phyloP scores from a whole-genome alignment of 2,888 invertebrate genomes.

The Callyntrura guangdongensis region DNA sequence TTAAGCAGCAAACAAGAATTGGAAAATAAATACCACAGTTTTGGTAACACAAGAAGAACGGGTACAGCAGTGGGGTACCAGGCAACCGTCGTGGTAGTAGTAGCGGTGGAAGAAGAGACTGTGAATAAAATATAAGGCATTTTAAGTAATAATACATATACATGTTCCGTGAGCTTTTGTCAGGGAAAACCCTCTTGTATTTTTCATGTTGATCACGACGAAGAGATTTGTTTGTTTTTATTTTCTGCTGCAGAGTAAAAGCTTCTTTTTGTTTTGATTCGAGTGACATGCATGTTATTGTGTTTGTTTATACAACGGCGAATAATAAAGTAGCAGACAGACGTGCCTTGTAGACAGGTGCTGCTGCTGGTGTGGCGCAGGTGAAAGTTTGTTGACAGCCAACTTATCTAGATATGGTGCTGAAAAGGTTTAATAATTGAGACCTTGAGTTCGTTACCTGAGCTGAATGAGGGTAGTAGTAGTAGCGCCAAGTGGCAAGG shows the following conservation, averaged over 20 bases:
- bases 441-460: slow-evolving; percentile 65
- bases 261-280: slow-evolving; percentile 14
- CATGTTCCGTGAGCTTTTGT: slow-evolving; percentile 1
- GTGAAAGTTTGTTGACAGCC: slow-evolving; percentile 54
- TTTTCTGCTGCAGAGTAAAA: neutral
- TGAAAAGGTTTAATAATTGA: slow-evolving; percentile 78
- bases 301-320: neutral
- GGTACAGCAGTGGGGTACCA: neutral
- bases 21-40: too few relatives aligned
- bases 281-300: neutral
- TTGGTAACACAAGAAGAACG: neutral
- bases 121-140: slow-evolving; percentile 43
- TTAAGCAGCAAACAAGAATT: neutral
- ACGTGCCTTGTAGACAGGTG: neutral
- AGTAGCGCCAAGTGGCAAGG: slow-evolving; percentile 1
- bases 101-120: neutral
- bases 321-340: slow-evolving; percentile 19
- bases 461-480: neutral
- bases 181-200: slow-evolving; percentile 30
- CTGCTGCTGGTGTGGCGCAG: neutral
- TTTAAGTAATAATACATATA: slow-evolving; percentile 18
- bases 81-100: neutral
- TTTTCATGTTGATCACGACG: slow-evolving; percentile 40
- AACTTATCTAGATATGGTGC: slow-evolving; percentile 48
- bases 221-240: slow-evolving; percentile 41